Conservation (phyloP, 2,888 invertebrate genomes). For the Homarus gammarus region DNA sequence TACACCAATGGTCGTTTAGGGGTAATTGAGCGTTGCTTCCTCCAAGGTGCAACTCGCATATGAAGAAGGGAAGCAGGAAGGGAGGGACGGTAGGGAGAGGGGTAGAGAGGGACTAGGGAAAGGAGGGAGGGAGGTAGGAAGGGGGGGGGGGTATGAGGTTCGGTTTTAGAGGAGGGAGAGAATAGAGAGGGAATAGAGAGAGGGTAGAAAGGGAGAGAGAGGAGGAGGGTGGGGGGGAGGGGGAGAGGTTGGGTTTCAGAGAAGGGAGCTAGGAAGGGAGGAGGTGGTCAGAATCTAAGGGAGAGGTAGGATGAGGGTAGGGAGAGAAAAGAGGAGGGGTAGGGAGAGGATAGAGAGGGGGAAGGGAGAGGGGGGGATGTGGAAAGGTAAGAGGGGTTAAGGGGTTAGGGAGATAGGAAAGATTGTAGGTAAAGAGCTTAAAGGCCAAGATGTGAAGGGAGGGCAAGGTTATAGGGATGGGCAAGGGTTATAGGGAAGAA, state of each 20-base stretch:
- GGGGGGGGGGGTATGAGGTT: neutral
- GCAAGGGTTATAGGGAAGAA: too few species aligned
- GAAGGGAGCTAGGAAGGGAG: neutral
- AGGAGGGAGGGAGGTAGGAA: too few species aligned
- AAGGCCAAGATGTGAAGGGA: too few species aligned
- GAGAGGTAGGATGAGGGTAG: neutral
- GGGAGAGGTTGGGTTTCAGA: neutral
- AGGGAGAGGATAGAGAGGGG: neutral
- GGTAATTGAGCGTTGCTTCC: conserved; percentile 38
- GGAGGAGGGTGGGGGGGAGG: neutral
- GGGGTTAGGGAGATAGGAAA: neutral
- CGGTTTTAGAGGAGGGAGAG: neutral
- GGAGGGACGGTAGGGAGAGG: neutral
- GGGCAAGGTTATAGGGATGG: too few species aligned
- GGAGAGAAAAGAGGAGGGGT: neutral
- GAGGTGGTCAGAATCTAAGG: neutral
- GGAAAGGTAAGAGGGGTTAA: neutral
- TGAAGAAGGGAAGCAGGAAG: conserved; percentile 20
- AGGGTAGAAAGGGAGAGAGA: neutral
- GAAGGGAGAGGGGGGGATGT: neutral
- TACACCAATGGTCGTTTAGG: conserved; percentile 39
- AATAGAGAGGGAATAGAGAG: neutral
- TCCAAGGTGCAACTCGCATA: neutral
- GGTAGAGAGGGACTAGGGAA: neutral
- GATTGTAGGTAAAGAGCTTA: too few species aligned